A percentile compares a stretch with the other conserved stretches of the same genome.
Evolutionary conservation across 2,113 vertebrate genomes (phyloP).

Genomic region (Miniopterus natalensis): DNA sequence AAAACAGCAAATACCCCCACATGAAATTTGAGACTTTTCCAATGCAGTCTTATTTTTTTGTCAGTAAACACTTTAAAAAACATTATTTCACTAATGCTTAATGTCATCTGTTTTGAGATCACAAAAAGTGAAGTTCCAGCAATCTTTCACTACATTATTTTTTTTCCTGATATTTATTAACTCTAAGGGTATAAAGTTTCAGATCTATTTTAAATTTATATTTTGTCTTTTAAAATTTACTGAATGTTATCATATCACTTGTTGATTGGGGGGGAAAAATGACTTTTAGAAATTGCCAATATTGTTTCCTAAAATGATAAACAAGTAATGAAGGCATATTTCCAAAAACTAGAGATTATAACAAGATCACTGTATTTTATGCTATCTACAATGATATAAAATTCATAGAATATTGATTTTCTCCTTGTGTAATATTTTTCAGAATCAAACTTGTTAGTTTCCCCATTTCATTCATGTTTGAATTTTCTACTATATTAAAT

Average conservation of each 20-base stretch:
- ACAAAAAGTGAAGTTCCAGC: constrained; percentile 79
- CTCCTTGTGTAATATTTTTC: constrained; percentile 38
- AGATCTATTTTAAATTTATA: constrained; percentile 31
- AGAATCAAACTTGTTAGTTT: constrained; percentile 63
- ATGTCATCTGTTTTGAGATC: constrained; percentile 62
- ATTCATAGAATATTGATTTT: constrained; percentile 40
- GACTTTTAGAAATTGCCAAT: constrained; percentile 14
- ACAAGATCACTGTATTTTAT: constrained; percentile 2
- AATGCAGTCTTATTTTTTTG: constrained; percentile 26
- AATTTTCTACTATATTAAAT: constrained; percentile 51
- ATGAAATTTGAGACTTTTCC: constrained; percentile 35
- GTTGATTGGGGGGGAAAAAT: constrained; percentile 46
- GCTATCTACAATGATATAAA: neutral
- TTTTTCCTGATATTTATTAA: constrained; percentile 67
- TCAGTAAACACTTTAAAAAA: constrained; percentile 7
- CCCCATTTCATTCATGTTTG: constrained; percentile 22
- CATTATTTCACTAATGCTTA: constrained; percentile 53
- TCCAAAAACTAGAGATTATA: constrained; percentile 11
- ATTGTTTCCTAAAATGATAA: constrained; percentile 60
- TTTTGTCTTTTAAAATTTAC: constrained; percentile 45
- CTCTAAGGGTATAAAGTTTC: constrained; percentile 40
- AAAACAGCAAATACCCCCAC: neutral
- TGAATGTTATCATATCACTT: neutral
- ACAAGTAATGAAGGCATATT: neutral
- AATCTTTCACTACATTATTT: constrained; percentile 65